phyloP scores from a whole-genome alignment of 2,113 vertebrate genomes.

The Notothenia rossii region DNA sequence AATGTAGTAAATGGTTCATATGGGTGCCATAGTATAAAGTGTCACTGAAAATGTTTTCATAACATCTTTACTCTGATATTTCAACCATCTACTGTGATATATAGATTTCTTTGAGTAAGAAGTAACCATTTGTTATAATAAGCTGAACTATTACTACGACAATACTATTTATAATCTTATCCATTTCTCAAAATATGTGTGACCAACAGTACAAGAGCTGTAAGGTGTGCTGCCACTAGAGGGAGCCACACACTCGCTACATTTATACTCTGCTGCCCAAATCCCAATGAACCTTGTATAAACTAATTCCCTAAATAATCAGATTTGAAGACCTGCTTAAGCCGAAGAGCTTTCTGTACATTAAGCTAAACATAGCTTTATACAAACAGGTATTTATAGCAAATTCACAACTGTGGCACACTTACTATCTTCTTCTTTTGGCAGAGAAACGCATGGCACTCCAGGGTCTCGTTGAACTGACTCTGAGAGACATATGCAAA shows the following conservation, averaged over 20 bases:
- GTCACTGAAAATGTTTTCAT: not conserved
- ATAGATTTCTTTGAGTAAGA: not conserved
- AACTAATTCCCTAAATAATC: not conserved
- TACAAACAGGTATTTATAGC: not conserved
- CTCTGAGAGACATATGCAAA: conserved; percentile 93
- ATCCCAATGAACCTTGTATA: no score
- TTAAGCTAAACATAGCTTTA: not conserved
- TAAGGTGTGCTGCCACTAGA: conserved; percentile 59
- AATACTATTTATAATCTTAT: not conserved
- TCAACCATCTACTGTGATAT: not conserved
- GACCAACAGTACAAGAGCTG: no score
- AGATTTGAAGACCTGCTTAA: not conserved
- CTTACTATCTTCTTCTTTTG: conserved; percentile 95
- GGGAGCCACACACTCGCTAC: conserved; percentile 61
- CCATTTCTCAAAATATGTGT: not conserved
- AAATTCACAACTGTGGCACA: not conserved
- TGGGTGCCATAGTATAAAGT: no score
- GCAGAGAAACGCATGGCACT: conserved; percentile 93
- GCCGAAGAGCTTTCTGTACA: not conserved
- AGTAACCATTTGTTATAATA: not conserved
- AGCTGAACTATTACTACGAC: not conserved
- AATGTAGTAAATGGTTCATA: no score
- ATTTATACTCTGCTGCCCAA: not conserved
- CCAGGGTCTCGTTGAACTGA: conserved; percentile 88
- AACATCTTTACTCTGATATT: not conserved